Conservation (phyloP, 2,888 invertebrate genomes). For the Amblyjoppa fuscipennis region DNA sequence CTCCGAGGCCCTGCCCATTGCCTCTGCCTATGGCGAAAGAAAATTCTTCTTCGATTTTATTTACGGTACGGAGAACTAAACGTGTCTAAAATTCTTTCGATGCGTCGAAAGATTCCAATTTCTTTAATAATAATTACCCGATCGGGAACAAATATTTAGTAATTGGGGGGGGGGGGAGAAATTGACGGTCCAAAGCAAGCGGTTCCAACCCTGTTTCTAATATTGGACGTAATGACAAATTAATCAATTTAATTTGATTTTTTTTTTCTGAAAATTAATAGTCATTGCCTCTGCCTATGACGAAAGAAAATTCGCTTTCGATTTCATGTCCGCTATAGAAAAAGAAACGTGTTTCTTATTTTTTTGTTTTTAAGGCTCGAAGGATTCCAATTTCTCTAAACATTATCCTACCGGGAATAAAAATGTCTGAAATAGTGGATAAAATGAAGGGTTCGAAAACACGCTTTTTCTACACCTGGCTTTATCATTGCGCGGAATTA, state of each 20-base stretch:
- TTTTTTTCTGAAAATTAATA: neutral
- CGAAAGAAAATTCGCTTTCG: conserved; percentile 56
- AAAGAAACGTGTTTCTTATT: neutral
- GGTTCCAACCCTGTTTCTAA: neutral
- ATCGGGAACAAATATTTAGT: neutral
- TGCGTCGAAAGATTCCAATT: neutral
- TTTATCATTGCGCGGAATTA: neutral
- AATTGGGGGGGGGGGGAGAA: neutral
- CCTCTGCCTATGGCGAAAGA: conserved; percentile 57
- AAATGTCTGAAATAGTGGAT: neutral
- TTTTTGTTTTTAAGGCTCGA: neutral
- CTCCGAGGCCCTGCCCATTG: conserved; percentile 22
- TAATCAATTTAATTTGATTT: neutral
- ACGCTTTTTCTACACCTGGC: neutral
- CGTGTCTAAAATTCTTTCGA: neutral
- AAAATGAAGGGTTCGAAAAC: neutral
- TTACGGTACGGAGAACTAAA: neutral
- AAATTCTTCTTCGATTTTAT: conserved; percentile 52
- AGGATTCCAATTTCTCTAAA: too few species aligned
- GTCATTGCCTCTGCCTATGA: conserved; percentile 38
- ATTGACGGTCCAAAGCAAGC: neutral
- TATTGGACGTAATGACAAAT: neutral
- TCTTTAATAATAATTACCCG: neutral
- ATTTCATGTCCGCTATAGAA: conserved; percentile 7
- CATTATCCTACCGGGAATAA: neutral